Percentiles rank a stretch among this genome's conserved stretches.
These are phyloP conservation scores for Jacana jacana DNA, from an alignment of 2,113 vertebrate species.

Conservation along the genomic window DNA sequence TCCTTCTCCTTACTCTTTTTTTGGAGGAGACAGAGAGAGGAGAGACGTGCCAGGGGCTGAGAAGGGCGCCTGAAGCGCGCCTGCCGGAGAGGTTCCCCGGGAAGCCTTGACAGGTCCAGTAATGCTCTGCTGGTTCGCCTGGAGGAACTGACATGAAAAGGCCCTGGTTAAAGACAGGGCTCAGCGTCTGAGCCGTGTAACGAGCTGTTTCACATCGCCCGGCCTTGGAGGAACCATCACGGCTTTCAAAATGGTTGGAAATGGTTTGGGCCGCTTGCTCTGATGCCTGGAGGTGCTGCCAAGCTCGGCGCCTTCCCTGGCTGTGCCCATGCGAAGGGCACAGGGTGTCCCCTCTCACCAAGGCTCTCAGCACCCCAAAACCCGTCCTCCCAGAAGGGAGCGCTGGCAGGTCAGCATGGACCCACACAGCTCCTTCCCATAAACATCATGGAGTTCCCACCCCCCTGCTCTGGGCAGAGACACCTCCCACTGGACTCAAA, in stretches of 20 bases:
- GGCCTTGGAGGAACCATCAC: conserved; percentile 26
- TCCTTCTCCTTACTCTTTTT: not conserved
- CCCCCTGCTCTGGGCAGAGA: no score
- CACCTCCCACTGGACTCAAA: no score
- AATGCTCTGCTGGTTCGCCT: not conserved
- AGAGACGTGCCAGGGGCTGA: conserved; percentile 1
- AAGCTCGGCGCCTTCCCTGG: not conserved
- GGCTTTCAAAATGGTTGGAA: not conserved
- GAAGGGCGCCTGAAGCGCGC: not conserved
- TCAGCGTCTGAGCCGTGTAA: conserved; percentile 45
- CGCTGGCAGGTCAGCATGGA: no score
- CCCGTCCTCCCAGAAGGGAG: fast-evolving
- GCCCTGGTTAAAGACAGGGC: conserved; percentile 58
- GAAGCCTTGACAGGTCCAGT: conserved; percentile 39
- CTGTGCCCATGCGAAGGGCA: fast-evolving
- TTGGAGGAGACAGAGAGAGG: not conserved
- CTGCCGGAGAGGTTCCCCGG: not conserved
- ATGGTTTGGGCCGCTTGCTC: conserved; percentile 15
- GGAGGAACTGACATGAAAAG: conserved; percentile 57
- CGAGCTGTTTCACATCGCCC: conserved; percentile 59
- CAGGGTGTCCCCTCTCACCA: fast-evolving
- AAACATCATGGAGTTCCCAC: no score
- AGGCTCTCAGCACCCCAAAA: fast-evolving
- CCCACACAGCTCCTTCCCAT: no score
- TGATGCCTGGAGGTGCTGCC: conserved; percentile 20